Conservation (phyloP, 2,888 invertebrate genomes). For the Netelia inedita region DNA sequence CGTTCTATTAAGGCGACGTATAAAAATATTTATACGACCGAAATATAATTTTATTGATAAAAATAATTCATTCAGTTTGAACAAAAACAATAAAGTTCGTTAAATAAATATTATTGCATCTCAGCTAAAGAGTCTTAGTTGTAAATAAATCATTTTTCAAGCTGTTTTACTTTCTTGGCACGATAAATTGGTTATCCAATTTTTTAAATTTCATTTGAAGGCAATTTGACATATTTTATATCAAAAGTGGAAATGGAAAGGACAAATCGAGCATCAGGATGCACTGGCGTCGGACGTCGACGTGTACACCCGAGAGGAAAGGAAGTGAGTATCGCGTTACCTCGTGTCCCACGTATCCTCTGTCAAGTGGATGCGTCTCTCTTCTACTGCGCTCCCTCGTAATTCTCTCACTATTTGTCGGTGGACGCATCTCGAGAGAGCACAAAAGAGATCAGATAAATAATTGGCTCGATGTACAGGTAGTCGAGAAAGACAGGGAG, state of each 20-base stretch:
- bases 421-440: conserved; percentile 35
- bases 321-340: conserved; percentile 83
- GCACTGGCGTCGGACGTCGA: conserved; percentile 78
- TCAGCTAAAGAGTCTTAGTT: no score
- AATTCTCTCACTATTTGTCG: conserved; percentile 44
- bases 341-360: conserved; percentile 82
- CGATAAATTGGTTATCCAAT: not conserved
- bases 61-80: not conserved
- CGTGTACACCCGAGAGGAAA: conserved; percentile 62
- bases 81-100: not conserved
- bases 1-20: not conserved
- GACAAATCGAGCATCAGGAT: conserved; percentile 38
- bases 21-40: no score
- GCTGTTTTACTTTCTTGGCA: not conserved
- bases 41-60: no score
- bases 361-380: conserved; percentile 82
- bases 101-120: not conserved
- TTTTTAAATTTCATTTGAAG: not conserved
- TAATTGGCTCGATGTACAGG: conserved; percentile 85
- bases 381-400: not conserved
- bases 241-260: conserved; percentile 25
- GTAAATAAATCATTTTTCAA: no score
- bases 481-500: conserved; percentile 73
- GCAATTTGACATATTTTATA: not conserved
- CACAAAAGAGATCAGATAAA: conserved; percentile 83